Conservation (phyloP, 1,140 invertebrate genomes). For the Caerostris extrusa region DNA sequence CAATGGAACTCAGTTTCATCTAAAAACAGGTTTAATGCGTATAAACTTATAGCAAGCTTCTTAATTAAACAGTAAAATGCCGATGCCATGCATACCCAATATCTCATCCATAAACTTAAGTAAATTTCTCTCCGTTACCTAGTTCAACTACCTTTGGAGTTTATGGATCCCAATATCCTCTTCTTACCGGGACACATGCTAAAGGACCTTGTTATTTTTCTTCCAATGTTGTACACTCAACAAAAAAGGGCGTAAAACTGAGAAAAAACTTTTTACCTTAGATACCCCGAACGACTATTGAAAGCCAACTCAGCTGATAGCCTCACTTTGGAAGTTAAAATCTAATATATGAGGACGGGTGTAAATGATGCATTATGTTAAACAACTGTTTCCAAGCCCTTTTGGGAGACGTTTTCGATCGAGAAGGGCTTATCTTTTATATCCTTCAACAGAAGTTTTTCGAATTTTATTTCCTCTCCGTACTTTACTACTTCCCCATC, state of each 20-base stretch:
- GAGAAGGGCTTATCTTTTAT: constrained; percentile 71
- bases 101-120: not conserved
- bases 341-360: constrained; percentile 41
- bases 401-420: constrained; percentile 49
- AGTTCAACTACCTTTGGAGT: not conserved
- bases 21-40: too few species aligned
- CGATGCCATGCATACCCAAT: not conserved
- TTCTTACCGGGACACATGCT: not conserved
- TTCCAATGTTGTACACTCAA: not conserved
- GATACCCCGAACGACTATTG: constrained; percentile 45
- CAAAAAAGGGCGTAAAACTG: constrained; percentile 11
- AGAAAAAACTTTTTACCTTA: constrained; percentile 24
- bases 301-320: constrained; percentile 52
- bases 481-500: constrained; percentile 68
- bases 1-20: too few species aligned
- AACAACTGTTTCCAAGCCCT: constrained; percentile 71
- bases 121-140: not conserved
- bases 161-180: constrained; percentile 8
- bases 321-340: constrained; percentile 20
- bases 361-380: constrained; percentile 77
- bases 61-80: not conserved
- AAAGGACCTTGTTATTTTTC: not conserved
- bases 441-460: constrained; percentile 74
- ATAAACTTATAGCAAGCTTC: not conserved
- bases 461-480: constrained; percentile 73